Percentiles rank a stretch among this genome's conserved stretches.
phyloP scores from a whole-genome alignment of 1,140 invertebrate genomes.

The Bombyx mandarina region DNA sequence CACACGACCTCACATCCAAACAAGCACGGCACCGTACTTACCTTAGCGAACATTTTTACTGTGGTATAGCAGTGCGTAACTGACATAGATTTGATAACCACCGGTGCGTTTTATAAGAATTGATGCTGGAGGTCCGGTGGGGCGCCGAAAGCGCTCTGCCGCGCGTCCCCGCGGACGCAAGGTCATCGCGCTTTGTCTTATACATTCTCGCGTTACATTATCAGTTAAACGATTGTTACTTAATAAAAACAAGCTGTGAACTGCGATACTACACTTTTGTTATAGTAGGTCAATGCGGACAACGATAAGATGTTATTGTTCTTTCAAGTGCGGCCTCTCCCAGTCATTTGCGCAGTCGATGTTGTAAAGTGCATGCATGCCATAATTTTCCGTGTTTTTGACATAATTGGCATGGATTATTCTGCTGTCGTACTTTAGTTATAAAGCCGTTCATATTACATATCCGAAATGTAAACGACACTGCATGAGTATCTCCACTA shows the following conservation, averaged over 20 bases:
- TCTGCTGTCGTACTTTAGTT: too few species aligned
- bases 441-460: too few species aligned
- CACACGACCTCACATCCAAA: constrained; percentile 8
- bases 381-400: too few species aligned
- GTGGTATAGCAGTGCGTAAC: constrained; percentile 43
- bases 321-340: not conserved
- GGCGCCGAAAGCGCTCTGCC: constrained; percentile 36
- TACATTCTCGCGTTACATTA: constrained; percentile 49
- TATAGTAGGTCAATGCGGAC: constrained; percentile 35
- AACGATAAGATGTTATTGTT: constrained; percentile 29
- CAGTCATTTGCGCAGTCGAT: too few species aligned
- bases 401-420: too few species aligned
- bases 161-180: constrained; percentile 39
- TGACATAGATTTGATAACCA: constrained; percentile 51
- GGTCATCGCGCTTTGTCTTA: constrained; percentile 56
- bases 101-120: constrained; percentile 63
- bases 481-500: too few species aligned
- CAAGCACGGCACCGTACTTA: constrained; percentile 27
- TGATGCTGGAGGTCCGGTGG: constrained; percentile 39
- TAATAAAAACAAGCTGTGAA: constrained; percentile 54
- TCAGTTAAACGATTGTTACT: constrained; percentile 49
- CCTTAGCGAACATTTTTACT: constrained; percentile 62
- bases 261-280: constrained; percentile 30
- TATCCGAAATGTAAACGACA: too few species aligned
- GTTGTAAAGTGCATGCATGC: too few species aligned